Conservation (phyloP, 2,113 vertebrate species). For the Tapirus terrestris region DNA sequence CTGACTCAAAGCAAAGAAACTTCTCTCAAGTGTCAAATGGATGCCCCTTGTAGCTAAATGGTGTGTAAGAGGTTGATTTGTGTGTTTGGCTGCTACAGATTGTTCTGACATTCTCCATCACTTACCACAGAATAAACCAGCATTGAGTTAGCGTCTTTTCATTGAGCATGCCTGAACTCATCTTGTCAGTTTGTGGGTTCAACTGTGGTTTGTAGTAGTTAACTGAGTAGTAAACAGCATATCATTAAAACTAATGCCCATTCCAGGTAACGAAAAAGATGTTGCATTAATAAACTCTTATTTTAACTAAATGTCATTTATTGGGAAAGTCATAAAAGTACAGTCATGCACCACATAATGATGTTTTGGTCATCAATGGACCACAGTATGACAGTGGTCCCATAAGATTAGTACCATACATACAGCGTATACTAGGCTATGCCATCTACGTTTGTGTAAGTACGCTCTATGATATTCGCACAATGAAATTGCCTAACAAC, state of each 20-base stretch:
- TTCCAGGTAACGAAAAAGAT: constrained; percentile 45
- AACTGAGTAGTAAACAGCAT: constrained; percentile 16
- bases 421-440: too few species aligned
- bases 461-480: too few species aligned
- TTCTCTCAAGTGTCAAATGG: background rate
- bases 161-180: background rate
- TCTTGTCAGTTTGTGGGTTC: background rate
- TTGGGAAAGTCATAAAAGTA: constrained; percentile 40
- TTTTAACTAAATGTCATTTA: constrained; percentile 65
- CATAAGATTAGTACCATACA: too few species aligned
- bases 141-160: background rate
- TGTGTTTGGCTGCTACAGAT: constrained; percentile 22
- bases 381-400: too few species aligned
- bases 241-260: constrained; percentile 28
- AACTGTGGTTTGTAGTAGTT: constrained; percentile 6
- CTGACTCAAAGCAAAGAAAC: constrained; percentile 48
- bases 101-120: constrained; percentile 35
- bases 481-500: too few species aligned
- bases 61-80: constrained; percentile 14
- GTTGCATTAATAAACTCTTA: background rate
- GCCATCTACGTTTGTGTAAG: too few species aligned
- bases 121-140: background rate
- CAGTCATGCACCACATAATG: too few species aligned
- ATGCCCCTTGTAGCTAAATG: background rate
- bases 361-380: too few species aligned